A percentile compares a stretch with the other conserved stretches of the same genome.
Evolutionary conservation across 2,888 invertebrate species (phyloP).

Genomic region (Proisotoma minuta): DNA sequence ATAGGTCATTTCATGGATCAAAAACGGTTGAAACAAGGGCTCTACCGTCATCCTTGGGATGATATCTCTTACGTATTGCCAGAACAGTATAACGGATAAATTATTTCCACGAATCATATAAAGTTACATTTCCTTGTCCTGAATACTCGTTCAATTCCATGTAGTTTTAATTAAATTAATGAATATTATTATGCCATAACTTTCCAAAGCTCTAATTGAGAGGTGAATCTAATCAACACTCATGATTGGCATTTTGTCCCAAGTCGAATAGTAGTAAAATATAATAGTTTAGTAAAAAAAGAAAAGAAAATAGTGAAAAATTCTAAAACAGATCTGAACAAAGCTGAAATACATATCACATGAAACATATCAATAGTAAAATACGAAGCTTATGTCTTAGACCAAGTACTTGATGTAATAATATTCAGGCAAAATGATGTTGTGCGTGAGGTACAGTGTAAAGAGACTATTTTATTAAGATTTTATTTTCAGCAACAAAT

Average conservation of each 20-base stretch:
- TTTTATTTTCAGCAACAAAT: not conserved
- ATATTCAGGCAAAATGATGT: not conserved
- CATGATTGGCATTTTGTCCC: not conserved
- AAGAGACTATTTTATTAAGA: not conserved
- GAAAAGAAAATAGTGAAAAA: too few species aligned
- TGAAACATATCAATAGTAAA: not conserved
- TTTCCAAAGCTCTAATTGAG: not conserved
- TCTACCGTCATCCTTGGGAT: slow-evolving; percentile 99
- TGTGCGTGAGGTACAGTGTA: not conserved
- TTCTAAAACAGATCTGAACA: not conserved
- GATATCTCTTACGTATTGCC: slow-evolving; percentile 88
- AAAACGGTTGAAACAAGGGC: slow-evolving; percentile 94
- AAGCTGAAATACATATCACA: not conserved
- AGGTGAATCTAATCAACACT: not conserved
- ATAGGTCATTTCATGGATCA: slow-evolving; percentile 99
- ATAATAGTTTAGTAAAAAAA: not conserved
- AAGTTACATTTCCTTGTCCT: not conserved
- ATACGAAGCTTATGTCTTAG: not conserved
- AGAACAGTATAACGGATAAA: slow-evolving; percentile 59
- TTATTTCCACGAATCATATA: not conserved
- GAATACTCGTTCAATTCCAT: not conserved
- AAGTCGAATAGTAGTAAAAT: not conserved
- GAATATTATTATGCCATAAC: not conserved
- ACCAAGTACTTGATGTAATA: not conserved
- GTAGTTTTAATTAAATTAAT: not conserved